These are phyloP conservation scores for Chunga burmeisteri DNA, from an alignment of 2,113 vertebrate genomes.

Conservation along the genomic window DNA sequence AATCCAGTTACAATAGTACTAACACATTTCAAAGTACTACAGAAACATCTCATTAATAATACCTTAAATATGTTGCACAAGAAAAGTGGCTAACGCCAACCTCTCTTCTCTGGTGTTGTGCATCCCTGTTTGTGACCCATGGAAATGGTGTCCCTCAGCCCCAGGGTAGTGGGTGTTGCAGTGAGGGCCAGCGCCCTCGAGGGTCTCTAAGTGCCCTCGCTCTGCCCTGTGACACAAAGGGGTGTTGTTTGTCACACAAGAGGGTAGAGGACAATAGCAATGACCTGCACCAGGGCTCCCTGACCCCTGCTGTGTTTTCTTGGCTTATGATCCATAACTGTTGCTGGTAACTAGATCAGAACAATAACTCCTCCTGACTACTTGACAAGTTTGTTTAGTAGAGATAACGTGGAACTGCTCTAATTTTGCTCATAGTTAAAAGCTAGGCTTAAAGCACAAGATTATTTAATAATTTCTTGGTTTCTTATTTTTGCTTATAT, in stretches of 20 bases:
- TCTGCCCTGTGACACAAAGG: neutral
- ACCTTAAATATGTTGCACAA: neutral
- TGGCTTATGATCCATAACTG: neutral
- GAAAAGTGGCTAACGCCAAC: neutral
- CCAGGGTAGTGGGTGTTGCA: neutral
- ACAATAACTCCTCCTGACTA: neutral
- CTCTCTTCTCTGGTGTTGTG: neutral
- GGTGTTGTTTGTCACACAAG: neutral
- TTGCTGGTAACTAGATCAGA: neutral
- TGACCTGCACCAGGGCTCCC: neutral
- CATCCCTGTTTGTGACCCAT: neutral
- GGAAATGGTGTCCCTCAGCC: neutral
- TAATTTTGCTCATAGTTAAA: neutral
- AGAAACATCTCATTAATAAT: neutral
- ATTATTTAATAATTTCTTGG: neutral
- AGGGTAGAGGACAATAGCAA: neutral
- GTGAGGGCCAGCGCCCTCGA: fast-evolving
- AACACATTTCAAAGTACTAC: neutral
- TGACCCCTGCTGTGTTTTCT: neutral
- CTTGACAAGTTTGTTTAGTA: neutral
- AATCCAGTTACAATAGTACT: neutral
- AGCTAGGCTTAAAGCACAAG: neutral
- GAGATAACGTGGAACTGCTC: neutral
- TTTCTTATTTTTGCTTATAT: neutral
- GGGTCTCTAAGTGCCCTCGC: neutral